These are phyloP conservation scores for Polypedilum pembai DNA, from an alignment of 1,140 invertebrate species.

Conservation along the genomic window DNA sequence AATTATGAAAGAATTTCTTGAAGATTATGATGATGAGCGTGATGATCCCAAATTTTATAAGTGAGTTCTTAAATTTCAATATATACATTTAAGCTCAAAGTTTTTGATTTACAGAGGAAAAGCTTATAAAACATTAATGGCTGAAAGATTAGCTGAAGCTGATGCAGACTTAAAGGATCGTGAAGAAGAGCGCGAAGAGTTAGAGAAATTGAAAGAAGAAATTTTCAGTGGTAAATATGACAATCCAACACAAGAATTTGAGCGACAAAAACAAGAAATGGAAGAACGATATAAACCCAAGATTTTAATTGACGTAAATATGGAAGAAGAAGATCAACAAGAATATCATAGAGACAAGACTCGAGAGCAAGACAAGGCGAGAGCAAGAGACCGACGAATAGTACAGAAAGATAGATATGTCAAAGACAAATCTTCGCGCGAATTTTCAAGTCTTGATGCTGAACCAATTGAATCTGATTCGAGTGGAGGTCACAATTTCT, in stretches of 20 bases:
- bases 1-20: slow-evolving; percentile 91
- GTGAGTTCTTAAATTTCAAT: slow-evolving; percentile 44
- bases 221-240: slow-evolving; percentile 62
- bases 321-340: slow-evolving; percentile 48
- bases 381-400: slow-evolving; percentile 40
- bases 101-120: slow-evolving; percentile 57
- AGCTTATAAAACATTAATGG: slow-evolving; percentile 77
- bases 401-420: slow-evolving; percentile 43
- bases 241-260: slow-evolving; percentile 76
- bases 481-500: slow-evolving; percentile 42
- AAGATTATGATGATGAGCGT: slow-evolving; percentile 97
- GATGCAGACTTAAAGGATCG: slow-evolving; percentile 84
- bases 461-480: slow-evolving; percentile 59
- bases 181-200: slow-evolving; percentile 82
- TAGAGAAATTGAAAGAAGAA: slow-evolving; percentile 79
- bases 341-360: slow-evolving; percentile 49
- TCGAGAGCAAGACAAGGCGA: slow-evolving; percentile 45
- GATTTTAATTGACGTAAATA: slow-evolving; percentile 61
- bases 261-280: slow-evolving; percentile 62
- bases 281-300: slow-evolving; percentile 79
- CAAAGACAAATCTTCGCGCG: slow-evolving; percentile 46
- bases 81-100: slow-evolving; percentile 31
- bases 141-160: slow-evolving; percentile 85
- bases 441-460: slow-evolving; percentile 55
- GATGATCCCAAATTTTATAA: slow-evolving; percentile 97